These are phyloP conservation scores for Sebastolobus altivelis DNA, from an alignment of 2,797 vertebrate genomes.

Conservation along the genomic window DNA sequence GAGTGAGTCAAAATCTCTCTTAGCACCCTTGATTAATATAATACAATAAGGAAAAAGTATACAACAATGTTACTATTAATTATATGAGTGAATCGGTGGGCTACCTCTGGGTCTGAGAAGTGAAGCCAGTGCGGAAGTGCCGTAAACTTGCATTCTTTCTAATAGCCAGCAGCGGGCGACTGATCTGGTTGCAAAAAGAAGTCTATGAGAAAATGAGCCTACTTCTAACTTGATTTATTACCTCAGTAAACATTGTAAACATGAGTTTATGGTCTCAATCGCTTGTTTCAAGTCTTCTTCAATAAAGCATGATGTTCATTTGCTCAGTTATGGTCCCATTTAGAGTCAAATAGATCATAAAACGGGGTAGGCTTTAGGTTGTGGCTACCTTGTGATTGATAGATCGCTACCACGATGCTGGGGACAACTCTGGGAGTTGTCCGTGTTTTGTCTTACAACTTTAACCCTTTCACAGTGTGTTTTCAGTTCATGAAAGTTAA, in stretches of 20 bases:
- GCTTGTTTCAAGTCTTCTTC: not conserved
- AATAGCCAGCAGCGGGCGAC: not conserved
- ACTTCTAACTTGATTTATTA: too few relatives aligned
- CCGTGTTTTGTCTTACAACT: not conserved
- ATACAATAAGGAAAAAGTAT: not conserved
- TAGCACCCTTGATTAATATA: not conserved
- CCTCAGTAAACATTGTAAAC: too few relatives aligned
- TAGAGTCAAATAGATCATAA: not conserved
- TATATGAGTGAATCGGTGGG: not conserved
- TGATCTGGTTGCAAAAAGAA: not conserved
- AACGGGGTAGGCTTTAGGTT: not conserved
- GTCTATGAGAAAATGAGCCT: too few relatives aligned
- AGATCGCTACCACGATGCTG: not conserved
- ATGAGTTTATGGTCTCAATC: too few relatives aligned
- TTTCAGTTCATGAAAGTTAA: not conserved
- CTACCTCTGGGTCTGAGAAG: not conserved
- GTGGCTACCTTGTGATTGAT: not conserved
- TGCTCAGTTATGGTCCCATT: not conserved
- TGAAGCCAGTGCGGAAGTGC: not conserved
- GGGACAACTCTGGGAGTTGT: not conserved
- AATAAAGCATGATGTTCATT: not conserved
- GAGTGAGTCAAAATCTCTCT: not conserved
- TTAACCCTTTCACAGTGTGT: not conserved
- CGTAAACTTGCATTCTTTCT: not conserved
- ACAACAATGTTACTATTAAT: not conserved